phyloP scores from a whole-genome alignment of 2,797 vertebrate species.

The Pangasius macronema region DNA sequence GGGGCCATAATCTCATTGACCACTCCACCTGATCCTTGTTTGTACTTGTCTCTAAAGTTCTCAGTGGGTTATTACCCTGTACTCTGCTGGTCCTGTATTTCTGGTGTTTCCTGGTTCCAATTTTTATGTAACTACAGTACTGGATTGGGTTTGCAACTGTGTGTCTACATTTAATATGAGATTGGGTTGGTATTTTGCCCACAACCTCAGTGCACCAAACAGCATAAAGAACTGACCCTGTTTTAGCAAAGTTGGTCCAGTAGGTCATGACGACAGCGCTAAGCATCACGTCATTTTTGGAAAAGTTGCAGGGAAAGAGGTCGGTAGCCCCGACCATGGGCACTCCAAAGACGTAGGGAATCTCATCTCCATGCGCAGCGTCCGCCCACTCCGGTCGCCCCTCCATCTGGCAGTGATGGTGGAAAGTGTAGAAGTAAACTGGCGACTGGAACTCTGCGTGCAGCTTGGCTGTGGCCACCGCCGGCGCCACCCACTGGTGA shows the following conservation, averaged over 20 bases:
- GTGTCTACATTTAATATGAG: background rate
- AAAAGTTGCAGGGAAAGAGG: conserved; percentile 97
- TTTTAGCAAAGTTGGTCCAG: conserved; percentile 98
- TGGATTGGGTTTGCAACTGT: background rate
- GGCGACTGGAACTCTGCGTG: conserved; percentile 95
- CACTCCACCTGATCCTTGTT: background rate
- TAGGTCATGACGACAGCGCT: conserved; percentile 97
- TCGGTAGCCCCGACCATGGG: conserved; percentile 95
- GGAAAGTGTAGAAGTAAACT: conserved; percentile 95
- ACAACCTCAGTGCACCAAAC: background rate
- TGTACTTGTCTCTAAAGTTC: background rate
- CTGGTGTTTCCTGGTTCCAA: background rate
- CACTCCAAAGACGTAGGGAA: conserved; percentile 94
- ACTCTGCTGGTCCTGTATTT: background rate
- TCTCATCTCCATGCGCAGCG: conserved; percentile 91
- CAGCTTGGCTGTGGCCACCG: conserved; percentile 92
- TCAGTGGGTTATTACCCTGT: background rate
- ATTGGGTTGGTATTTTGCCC: background rate
- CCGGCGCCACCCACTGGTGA: conserved; percentile 97
- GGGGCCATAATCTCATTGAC: background rate
- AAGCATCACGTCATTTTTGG: conserved; percentile 96
- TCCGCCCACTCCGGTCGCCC: conserved; percentile 93
- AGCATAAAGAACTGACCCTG: conserved; percentile 76
- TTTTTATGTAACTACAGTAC: background rate
- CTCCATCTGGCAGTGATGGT: conserved; percentile 98